Conservation (phyloP, 2,797 vertebrate genomes). For the Limnodromus scolopaceus region DNA sequence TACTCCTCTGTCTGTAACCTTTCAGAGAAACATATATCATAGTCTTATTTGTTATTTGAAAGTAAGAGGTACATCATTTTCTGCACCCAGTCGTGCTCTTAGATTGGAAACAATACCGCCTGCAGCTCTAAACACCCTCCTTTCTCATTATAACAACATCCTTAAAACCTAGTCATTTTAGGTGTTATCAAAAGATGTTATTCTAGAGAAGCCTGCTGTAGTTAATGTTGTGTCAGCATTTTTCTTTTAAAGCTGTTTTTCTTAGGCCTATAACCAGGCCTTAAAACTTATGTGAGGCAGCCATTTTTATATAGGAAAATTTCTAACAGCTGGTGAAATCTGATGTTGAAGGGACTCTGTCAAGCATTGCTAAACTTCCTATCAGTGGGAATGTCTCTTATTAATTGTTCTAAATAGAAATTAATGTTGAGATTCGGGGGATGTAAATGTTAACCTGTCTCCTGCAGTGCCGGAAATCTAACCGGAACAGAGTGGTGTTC, state of each 20-base stretch:
- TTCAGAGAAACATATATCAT: neutral
- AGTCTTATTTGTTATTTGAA: conserved; percentile 34
- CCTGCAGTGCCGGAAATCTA: neutral
- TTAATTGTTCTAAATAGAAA: neutral
- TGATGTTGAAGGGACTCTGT: neutral
- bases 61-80: conserved; percentile 18
- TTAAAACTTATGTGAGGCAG: neutral
- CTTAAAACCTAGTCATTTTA: conserved; percentile 74
- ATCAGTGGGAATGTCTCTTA: neutral
- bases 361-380: neutral
- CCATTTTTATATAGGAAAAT: neutral
- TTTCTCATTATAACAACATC: conserved; percentile 72
- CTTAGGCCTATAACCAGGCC: conserved; percentile 7
- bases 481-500: neutral
- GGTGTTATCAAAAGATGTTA: conserved; percentile 63
- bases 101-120: conserved; percentile 76
- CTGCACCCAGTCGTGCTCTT: conserved; percentile 69
- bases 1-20: neutral
- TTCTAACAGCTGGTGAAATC: neutral
- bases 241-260: conserved; percentile 32
- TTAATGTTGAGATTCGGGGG: neutral
- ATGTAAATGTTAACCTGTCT: neutral
- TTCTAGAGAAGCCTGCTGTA: conserved; percentile 37
- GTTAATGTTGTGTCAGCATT: conserved; percentile 64
- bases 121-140: conserved; percentile 49